phyloP scores from a whole-genome alignment of 2,113 vertebrate species.

The Sprattus sprattus region DNA sequence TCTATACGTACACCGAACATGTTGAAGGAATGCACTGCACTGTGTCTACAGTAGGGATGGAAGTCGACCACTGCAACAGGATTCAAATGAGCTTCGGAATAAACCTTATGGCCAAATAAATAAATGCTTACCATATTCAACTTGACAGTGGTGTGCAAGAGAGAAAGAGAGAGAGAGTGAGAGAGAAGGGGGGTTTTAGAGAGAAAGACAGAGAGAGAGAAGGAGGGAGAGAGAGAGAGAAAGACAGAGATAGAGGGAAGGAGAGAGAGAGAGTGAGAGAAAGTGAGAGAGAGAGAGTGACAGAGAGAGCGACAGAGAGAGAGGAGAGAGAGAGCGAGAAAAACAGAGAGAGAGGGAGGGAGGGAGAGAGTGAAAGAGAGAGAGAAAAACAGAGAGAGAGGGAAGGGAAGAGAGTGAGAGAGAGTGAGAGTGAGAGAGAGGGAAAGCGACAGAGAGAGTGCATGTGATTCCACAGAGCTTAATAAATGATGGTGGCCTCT shows the following conservation, averaged over 20 bases:
- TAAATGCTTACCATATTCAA: neutral
- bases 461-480: neutral
- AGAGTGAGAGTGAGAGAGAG: neutral
- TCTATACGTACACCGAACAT: neutral
- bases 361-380: too few relatives aligned
- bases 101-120: neutral
- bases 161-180: too few relatives aligned
- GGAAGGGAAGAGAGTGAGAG: neutral
- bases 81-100: neutral
- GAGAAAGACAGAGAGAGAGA: too few relatives aligned
- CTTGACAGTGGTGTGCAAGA: neutral
- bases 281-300: neutral
- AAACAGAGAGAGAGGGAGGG: too few relatives aligned
- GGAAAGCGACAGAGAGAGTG: neutral
- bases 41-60: neutral
- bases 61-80: neutral
- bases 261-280: neutral
- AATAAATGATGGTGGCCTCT: slow-evolving; percentile 1
- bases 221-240: too few relatives aligned
- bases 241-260: neutral
- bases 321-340: too few relatives aligned
- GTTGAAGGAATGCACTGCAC: neutral
- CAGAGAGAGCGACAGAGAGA: neutral
- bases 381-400: neutral
- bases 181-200: too few relatives aligned